Conservation (phyloP, 2,113 vertebrate genomes). For the Channa argus region DNA sequence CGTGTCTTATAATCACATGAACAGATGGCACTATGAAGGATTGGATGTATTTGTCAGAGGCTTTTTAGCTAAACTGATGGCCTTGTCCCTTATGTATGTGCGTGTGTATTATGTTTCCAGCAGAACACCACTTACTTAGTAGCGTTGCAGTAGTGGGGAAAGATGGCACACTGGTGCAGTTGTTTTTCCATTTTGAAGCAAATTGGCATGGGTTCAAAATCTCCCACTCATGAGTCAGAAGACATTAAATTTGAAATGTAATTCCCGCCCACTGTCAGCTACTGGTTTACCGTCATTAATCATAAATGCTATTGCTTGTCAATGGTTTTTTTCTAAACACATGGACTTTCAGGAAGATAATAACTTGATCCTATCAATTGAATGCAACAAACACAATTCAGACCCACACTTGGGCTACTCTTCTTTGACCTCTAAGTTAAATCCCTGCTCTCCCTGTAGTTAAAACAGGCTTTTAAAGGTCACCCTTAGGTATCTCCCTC, state of each 20-base stretch:
- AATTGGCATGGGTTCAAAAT: not conserved
- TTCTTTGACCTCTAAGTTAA: conserved; percentile 21
- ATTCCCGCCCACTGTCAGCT: conserved; percentile 1
- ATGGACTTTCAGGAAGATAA: not conserved
- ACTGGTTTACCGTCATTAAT: conserved; percentile 5
- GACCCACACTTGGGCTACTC: not conserved
- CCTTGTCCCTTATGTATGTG: too few relatives aligned
- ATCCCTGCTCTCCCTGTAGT: not conserved
- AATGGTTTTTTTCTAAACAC: not conserved
- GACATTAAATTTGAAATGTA: not conserved
- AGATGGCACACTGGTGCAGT: not conserved
- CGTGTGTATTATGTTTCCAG: too few relatives aligned
- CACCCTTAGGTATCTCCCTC: conserved; percentile 17
- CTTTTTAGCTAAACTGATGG: too few relatives aligned
- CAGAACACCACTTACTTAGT: too few relatives aligned
- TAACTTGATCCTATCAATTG: not conserved
- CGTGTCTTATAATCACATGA: too few relatives aligned
- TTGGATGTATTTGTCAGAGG: too few relatives aligned
- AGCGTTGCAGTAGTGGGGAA: too few relatives aligned
- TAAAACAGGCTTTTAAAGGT: conserved; percentile 3
- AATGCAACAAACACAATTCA: not conserved
- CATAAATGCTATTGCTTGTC: not conserved
- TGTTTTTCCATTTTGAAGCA: not conserved
- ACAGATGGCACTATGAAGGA: too few relatives aligned
- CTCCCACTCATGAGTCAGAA: not conserved